Evolutionary conservation across 2,113 vertebrate species (phyloP).

Genomic region (Rafetus swinhoei): DNA sequence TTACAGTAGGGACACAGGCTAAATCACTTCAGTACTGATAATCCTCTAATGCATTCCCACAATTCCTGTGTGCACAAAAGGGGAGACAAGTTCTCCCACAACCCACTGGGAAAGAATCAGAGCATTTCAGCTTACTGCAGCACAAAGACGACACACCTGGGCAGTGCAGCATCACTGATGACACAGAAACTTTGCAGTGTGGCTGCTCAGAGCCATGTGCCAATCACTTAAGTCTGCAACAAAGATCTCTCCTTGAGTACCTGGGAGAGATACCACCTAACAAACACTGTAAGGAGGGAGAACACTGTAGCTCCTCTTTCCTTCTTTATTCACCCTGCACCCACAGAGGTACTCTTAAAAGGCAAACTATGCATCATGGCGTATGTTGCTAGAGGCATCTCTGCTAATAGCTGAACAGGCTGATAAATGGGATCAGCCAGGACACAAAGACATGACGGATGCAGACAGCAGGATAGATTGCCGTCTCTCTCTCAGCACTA

Average conservation of each 20-base stretch:
- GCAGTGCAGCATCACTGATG: background rate
- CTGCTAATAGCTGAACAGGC: background rate
- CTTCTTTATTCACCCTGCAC: constrained; percentile 3
- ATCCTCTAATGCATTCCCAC: background rate
- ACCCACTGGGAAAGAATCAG: background rate
- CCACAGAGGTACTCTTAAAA: constrained; percentile 21
- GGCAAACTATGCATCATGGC: background rate
- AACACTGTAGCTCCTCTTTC: constrained; percentile 18
- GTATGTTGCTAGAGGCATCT: constrained; percentile 10
- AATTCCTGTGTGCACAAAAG: background rate
- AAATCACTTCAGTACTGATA: background rate
- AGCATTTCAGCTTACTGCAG: background rate
- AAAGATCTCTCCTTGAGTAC: background rate
- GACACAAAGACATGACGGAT: background rate
- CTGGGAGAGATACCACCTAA: background rate
- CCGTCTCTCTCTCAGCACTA: background rate
- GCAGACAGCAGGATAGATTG: background rate
- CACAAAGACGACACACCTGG: background rate
- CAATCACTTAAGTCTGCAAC: background rate
- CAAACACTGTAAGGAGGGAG: background rate
- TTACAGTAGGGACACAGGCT: background rate
- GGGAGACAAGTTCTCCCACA: background rate
- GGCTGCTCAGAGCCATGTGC: background rate
- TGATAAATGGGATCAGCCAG: background rate
- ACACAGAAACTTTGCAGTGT: background rate